phyloP scores from a whole-genome alignment of 2,113 vertebrate species.

The Martes martes region DNA sequence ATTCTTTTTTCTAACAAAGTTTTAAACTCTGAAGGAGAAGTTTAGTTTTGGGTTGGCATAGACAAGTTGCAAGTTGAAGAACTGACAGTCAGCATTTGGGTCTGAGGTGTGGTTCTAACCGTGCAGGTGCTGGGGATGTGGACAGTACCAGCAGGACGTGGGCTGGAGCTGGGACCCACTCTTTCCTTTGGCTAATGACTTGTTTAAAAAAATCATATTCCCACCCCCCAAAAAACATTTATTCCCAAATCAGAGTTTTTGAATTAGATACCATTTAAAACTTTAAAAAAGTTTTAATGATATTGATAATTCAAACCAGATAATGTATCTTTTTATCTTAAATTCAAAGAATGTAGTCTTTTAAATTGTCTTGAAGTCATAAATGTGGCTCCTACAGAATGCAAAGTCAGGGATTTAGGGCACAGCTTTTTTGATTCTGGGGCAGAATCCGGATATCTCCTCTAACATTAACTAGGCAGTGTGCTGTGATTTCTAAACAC shows the following conservation, averaged over 20 bases:
- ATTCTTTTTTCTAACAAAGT: background rate
- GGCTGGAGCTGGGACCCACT: no score
- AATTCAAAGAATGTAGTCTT: background rate
- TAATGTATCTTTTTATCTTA: background rate
- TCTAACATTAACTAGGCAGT: background rate
- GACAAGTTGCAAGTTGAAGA: background rate
- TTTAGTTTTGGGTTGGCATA: background rate
- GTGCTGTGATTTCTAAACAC: background rate
- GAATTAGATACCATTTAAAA: background rate
- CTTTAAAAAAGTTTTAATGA: background rate
- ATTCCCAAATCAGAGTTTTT: background rate
- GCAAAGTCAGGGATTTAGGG: background rate
- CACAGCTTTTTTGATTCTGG: background rate
- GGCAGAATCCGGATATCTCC: background rate
- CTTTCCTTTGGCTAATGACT: background rate
- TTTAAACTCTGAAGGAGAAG: background rate
- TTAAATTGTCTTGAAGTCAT: background rate
- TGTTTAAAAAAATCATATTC: background rate
- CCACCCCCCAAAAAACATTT: background rate
- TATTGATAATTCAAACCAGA: background rate
- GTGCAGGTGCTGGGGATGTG: background rate
- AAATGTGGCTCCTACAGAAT: background rate
- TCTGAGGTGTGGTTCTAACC: background rate
- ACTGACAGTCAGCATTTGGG: background rate
- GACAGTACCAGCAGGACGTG: rapidly evolving